Base-by-base conservation (phyloP, 2,888 invertebrate species). In the Xestia sexstrigata region DNA sequence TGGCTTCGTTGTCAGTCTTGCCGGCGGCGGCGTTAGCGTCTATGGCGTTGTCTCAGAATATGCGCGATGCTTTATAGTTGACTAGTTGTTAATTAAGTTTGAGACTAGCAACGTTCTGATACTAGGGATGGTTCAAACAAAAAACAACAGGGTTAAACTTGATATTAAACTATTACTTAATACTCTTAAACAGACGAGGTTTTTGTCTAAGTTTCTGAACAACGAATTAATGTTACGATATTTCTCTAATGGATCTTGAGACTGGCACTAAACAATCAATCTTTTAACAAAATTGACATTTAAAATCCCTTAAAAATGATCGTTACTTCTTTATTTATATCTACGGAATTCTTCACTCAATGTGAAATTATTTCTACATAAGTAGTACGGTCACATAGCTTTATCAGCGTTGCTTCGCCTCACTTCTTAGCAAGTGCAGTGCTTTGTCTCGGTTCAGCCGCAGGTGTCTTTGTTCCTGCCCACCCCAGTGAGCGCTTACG, bases 381-480 rank as follows among this genome's bases (percentile, higher is more conserved):
- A 4, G 39, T 8, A 49, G 0, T 35, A 65, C 35, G 76, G 52
- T 9, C 26, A 42, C 52, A 45, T 3, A 60, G 76, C 49, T 71
- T 79, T 72, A 75, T 65, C 73, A 65, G 39, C 35, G 68, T 58
- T 58, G 52, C 63, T 60, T 80, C 67, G 67, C 30, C 78, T 82
- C 84, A 71, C 72, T 85, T 82, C 74, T 79, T 70, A 76, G 71
- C 66, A 82, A 87, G 78, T 78, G 74, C 78, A 74, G 39, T 20
- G 74, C 79, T 78, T 87, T 81, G 86, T 86, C 70, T 79, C 60
- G n/a, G 52, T 45, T 66, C 74, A 47, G 63, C 70, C 58, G 72
- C 73, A 65, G 69, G 73, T 86, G 73, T 66, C 78, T 78, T 85
- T 86, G 78, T 86, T 55, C 65, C 49, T 52, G 26, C 45, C 52